Evolutionary conservation across 2,888 invertebrate genomes (phyloP).

Genomic region (Mayetiola destructor): DNA sequence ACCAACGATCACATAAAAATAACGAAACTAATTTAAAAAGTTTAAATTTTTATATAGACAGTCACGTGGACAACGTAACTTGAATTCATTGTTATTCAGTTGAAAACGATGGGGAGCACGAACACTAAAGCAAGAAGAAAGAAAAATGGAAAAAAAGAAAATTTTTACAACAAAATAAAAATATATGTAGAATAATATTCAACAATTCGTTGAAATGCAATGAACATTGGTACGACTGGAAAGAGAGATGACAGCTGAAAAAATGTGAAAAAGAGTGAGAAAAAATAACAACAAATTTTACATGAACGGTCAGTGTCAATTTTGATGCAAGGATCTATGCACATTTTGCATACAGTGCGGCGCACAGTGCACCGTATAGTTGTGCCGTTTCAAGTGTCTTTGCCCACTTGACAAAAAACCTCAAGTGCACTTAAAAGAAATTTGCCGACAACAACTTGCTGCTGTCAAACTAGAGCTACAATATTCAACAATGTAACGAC

Average conservation of each 20-base stretch:
- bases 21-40: constrained; percentile 12
- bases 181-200: neutral
- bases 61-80: constrained; percentile 1
- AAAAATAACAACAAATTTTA: neutral
- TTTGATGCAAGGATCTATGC: constrained; percentile 3
- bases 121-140: too few species aligned
- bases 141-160: neutral
- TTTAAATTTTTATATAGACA: constrained; percentile 5
- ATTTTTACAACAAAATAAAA: neutral
- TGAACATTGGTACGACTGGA: neutral
- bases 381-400: neutral
- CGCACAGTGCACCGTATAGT: too few species aligned
- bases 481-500: too few species aligned
- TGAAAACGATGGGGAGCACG: too few species aligned
- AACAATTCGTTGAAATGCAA: neutral
- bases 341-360: too few species aligned
- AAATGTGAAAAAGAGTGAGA: neutral
- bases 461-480: neutral
- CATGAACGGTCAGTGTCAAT: constrained; percentile 6
- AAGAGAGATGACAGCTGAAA: neutral
- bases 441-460: too few species aligned
- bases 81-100: too few species aligned
- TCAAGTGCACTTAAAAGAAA: neutral
- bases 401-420: neutral
- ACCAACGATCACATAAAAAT: constrained; percentile 8